Evolutionary conservation across 1,140 invertebrate genomes (phyloP), one percentile per base, ranked within the genome.

Genomic region (Drosophila sulfurigaster): DNA sequence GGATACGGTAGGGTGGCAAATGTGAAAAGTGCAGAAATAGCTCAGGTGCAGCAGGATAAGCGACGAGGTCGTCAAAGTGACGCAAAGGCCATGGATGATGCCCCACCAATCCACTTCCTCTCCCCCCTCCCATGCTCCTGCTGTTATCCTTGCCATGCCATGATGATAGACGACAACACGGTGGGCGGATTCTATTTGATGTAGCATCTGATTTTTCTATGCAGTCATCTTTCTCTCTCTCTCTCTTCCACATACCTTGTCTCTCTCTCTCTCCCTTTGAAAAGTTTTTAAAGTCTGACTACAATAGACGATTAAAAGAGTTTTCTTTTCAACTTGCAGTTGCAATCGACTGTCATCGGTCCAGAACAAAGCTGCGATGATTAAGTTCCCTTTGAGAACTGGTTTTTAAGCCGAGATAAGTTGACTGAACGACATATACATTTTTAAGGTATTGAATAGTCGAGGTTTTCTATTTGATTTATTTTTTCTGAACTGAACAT

Each of bases 11-110:
- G 1, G 10, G 54, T 48, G 46, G 83, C 80, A 88, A 89, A 89
- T 83, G 83, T 81, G 85, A 88, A 88, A 88, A 88, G 83, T 88
- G 83, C 70, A 81, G 65, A 81, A 88, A 88, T 87, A 87, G 79
- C 83, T 88, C 83, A 87, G 82, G 83, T 87, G 85, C 82, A 80
- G 52, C 52, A 41, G 82, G 68, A 82, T 88, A 87, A 87, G 80
- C 68, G 83, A 74, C 68, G 49, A 78, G 64, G 81, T 75, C 80
- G 76, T 82, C 82, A 87, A 87, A 78, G 68, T 74, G 83, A 78
- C 57, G 65, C 71, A 52, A 59, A 67, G 56, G 64, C 71, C 66
- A 63, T 38, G 43, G 16, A 46, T 52, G 16, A 54, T 74, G 52
- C 28, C 52, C 41, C 11, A 32, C 66, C 20, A 3, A 16, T 4